These are phyloP conservation scores for Holocentrus rufus DNA, from an alignment of 2,797 vertebrate species.

Conservation along the genomic window DNA sequence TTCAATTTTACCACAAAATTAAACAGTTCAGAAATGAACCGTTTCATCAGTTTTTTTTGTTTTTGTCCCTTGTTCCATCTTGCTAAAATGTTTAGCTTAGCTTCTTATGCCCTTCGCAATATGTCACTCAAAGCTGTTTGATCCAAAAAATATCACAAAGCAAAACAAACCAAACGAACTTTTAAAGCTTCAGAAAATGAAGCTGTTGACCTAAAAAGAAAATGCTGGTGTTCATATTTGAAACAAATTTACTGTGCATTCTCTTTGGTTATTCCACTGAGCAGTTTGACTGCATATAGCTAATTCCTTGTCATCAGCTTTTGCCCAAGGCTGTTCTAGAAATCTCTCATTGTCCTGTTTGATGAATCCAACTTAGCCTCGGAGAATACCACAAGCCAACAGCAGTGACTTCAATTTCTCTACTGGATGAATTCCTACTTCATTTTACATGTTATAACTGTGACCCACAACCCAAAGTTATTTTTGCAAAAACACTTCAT, in stretches of 20 bases:
- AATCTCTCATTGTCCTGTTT: not conserved
- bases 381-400: not conserved
- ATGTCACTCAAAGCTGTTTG: not conserved
- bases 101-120: not conserved
- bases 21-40: too few relatives aligned
- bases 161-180: not conserved
- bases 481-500: not conserved
- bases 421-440: not conserved
- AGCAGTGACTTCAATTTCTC: not conserved
- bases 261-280: not conserved
- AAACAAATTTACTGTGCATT: not conserved
- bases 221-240: not conserved
- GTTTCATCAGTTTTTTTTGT: too few relatives aligned
- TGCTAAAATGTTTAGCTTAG: not conserved
- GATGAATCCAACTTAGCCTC: not conserved
- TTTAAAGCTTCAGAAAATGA: conserved; percentile 30
- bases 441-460: not conserved
- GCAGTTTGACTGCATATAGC: conserved; percentile 10
- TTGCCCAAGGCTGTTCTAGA: not conserved
- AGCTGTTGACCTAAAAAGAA: conserved; percentile 10
- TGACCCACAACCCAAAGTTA: not conserved
- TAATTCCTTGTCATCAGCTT: conserved; percentile 4
- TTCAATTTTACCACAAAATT: too few relatives aligned
- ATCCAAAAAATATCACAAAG: not conserved
- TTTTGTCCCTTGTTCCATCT: not conserved